Evolutionary conservation across 2,888 invertebrate species (phyloP), one percentile per base, ranked within the genome.

Genomic region (Cryptocheilus praepositus): DNA sequence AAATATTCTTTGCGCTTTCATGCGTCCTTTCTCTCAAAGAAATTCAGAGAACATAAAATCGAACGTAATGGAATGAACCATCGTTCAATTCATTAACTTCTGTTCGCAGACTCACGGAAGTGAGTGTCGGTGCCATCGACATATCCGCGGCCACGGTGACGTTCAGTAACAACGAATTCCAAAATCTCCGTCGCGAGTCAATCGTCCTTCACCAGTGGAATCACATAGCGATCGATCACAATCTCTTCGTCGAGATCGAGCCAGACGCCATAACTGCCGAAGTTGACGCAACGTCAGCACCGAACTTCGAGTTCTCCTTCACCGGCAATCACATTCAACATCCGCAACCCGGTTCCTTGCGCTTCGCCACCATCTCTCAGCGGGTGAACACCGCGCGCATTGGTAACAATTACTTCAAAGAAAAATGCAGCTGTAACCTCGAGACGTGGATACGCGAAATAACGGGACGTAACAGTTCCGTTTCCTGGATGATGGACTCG

Each of bases 131-230:
- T 36, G 94, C 93, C 18, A 91, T 94, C 69, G 92, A 92, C 77
- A 90, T 92, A 45, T 92, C 92, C 1, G 92, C 92, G 3, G 93
- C 92, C 4, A 90, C 90, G 4, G 91, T 92, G 4, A 89, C 89
- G 25, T 91, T 94, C 62, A 86, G 90, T 68, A 90, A 92, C 83
- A 93, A 93, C 85, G 90, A 91, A 78, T 93, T 95, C 77, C 89
- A 90, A 61, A 89, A 87, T 55, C 90, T 95, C 46, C 90, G 90
- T 62, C 89, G 90, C 11, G 89, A 89, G 63, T 93, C 93, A n/a
- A 91, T 95, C 63, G 90, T 90, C 22, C 86, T 95, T n/a, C 90
- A 91, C 45, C 91, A 92, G 8, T 94, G 93, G 92, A 93, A 92
- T 82, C 91, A 89, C 77, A 89, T 94, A 28, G 86, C 88, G 55